Conservation (phyloP, 2,888 invertebrate genomes). For the Chloroclysta siterata region DNA sequence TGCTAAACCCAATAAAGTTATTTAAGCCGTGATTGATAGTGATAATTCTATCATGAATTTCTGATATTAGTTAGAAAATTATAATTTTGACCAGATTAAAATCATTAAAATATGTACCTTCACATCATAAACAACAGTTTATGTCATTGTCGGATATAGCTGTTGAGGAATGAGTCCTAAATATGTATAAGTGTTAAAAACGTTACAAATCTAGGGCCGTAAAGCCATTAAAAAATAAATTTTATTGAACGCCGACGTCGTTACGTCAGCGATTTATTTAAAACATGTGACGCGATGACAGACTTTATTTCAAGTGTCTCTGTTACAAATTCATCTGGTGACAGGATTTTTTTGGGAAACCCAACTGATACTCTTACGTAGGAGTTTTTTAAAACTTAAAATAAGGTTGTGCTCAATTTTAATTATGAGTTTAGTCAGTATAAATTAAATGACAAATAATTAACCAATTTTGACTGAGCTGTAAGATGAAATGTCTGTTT, state of each 20-base stretch:
- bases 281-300: conserved; percentile 72
- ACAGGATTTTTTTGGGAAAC: conserved; percentile 43
- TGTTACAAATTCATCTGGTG: conserved; percentile 66
- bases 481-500: background rate
- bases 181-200: conserved; percentile 61
- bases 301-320: conserved; percentile 63
- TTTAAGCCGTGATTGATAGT: conserved; percentile 41
- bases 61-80: conserved; percentile 38
- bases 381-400: background rate
- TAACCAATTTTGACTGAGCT: too few relatives aligned
- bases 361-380: background rate
- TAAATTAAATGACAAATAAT: too few relatives aligned
- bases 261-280: conserved; percentile 73
- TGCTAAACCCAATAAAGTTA: conserved; percentile 40
- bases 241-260: conserved; percentile 72
- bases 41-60: conserved; percentile 40
- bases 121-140: conserved; percentile 49
- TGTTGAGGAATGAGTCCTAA: conserved; percentile 54
- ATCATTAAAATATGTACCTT: conserved; percentile 45
- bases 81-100: conserved; percentile 40
- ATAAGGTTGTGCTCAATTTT: background rate
- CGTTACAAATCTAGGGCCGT: conserved; percentile 60
- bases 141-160: conserved; percentile 48
- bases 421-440: background rate
- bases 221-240: conserved; percentile 69